These are phyloP conservation scores for Pantherophis alleghaniensis DNA, from an alignment of 2,797 vertebrate species.

Conservation along the genomic window DNA sequence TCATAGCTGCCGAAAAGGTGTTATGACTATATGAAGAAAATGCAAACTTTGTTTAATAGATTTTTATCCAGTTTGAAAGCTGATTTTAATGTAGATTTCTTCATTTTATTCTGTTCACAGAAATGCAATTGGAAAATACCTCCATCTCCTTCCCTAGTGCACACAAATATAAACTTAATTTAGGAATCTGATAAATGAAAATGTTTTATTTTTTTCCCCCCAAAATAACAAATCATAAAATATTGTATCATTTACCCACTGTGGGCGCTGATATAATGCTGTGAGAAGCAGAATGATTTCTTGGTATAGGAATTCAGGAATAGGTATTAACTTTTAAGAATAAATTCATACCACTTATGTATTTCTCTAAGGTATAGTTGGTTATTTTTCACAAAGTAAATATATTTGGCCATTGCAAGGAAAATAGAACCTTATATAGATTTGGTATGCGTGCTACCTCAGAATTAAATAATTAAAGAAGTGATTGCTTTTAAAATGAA, in stretches of 20 bases:
- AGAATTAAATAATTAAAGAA: background rate
- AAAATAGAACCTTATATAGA: background rate
- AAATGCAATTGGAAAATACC: conserved; percentile 62
- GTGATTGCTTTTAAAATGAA: background rate
- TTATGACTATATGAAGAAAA: conserved; percentile 50
- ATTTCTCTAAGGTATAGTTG: rapidly evolving
- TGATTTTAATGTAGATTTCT: conserved; percentile 51
- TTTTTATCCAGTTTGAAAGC: conserved; percentile 58
- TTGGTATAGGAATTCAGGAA: conserved; percentile 17
- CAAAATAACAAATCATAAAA: conserved; percentile 31
- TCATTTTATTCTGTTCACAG: conserved; percentile 55
- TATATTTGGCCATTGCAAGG: rapidly evolving
- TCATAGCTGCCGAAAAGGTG: conserved; percentile 43
- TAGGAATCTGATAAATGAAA: conserved; percentile 44
- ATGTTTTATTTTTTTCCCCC: conserved; percentile 17
- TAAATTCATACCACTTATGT: background rate
- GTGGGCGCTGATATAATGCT: background rate
- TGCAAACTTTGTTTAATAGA: conserved; percentile 44
- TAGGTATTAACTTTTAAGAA: background rate
- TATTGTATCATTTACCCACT: conserved; percentile 9
- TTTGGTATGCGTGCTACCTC: background rate
- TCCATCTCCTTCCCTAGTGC: conserved; percentile 6
- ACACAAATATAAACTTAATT: conserved; percentile 30
- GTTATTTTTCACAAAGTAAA: rapidly evolving
- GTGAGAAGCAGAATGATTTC: conserved; percentile 3